A percentile compares a stretch with the other conserved stretches of the same genome.
phyloP scores from a whole-genome alignment of 2,797 vertebrate genomes.

The Steatocranus sp. region DNA sequence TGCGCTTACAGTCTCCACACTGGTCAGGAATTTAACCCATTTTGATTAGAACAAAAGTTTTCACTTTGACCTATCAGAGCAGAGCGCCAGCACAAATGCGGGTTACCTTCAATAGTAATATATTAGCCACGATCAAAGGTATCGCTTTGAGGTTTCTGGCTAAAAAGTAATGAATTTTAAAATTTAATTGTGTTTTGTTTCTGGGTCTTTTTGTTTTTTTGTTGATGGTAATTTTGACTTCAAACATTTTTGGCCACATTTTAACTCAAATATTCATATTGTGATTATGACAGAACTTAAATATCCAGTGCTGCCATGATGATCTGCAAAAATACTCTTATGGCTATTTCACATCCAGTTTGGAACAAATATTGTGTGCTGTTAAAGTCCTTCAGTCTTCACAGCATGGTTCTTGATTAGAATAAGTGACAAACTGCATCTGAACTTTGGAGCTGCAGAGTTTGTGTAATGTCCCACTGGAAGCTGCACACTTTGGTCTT shows the following conservation, averaged over 20 bases:
- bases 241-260: background rate
- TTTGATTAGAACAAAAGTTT: background rate
- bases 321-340: background rate
- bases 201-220: too few species aligned
- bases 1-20: background rate
- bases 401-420: background rate
- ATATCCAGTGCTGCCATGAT: background rate
- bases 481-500: background rate
- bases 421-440: background rate
- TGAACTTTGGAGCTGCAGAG: background rate
- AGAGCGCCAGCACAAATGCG: background rate
- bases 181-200: background rate
- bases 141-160: background rate
- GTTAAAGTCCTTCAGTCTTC: background rate
- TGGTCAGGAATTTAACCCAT: background rate
- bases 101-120: background rate
- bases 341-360: fast-evolving
- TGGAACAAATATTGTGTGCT: background rate
- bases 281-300: background rate
- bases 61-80: background rate
- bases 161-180: fast-evolving
- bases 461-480: background rate
- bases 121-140: background rate
- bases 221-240: background rate
- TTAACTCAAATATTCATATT: background rate